Percentiles rank a stretch among this genome's conserved stretches.
phyloP scores from a whole-genome alignment of 2,113 vertebrate genomes.

The Prunella fulvescens region DNA sequence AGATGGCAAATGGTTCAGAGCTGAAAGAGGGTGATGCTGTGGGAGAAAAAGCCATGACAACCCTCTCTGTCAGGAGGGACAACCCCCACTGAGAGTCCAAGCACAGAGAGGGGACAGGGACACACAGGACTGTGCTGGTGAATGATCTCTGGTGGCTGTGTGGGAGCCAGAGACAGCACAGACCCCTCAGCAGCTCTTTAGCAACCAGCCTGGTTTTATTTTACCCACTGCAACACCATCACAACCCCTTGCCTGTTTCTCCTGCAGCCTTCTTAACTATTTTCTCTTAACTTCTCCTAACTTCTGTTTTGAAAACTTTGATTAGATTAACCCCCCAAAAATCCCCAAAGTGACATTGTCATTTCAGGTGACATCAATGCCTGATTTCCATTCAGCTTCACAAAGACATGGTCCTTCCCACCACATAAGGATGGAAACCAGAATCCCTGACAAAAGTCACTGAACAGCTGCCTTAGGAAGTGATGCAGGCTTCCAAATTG shows the following conservation, averaged over 20 bases:
- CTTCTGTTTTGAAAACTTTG: not conserved
- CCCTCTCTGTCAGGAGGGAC: not conserved
- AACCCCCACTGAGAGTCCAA: not conserved
- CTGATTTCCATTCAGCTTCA: not conserved
- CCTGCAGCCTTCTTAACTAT: not conserved
- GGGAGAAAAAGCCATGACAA: not conserved
- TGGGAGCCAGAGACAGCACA: not conserved
- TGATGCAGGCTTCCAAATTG: not conserved
- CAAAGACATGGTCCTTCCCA: not conserved
- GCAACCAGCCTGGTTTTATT: not conserved
- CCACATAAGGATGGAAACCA: not conserved
- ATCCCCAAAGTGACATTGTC: not conserved
- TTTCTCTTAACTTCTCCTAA: not conserved
- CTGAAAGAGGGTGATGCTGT: not conserved
- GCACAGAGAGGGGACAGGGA: not conserved
- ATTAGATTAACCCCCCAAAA: not conserved
- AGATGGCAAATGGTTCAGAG: not conserved
- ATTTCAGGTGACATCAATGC: not conserved
- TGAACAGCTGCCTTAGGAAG: not conserved
- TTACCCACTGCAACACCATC: not conserved
- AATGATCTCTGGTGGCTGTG: not conserved
- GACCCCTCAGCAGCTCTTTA: not conserved
- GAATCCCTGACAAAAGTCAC: not conserved
- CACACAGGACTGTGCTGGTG: not conserved
- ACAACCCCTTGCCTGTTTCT: not conserved